Conservation (phyloP, 1,140 invertebrate genomes). For the Neodiprion pinetum region DNA sequence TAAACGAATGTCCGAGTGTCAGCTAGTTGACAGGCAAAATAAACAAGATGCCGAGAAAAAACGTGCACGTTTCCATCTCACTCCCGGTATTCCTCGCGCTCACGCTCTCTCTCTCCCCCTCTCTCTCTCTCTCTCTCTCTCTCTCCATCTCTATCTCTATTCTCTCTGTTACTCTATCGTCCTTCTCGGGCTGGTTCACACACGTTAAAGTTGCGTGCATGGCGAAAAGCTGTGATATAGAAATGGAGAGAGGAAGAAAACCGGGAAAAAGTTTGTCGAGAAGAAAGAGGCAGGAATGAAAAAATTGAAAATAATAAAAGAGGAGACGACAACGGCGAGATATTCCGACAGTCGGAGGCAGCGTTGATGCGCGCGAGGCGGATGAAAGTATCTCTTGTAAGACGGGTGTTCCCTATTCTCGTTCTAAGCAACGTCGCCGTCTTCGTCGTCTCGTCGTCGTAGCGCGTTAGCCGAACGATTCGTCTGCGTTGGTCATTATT, state of each 20-base stretch:
- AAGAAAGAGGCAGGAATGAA: background rate
- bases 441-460: background rate
- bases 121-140: too few relatives aligned
- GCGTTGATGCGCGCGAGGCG: background rate
- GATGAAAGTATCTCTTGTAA: background rate
- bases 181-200: background rate
- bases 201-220: background rate
- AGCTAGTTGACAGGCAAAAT: constrained; percentile 61
- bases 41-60: constrained; percentile 55
- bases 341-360: background rate
- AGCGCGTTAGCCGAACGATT: background rate
- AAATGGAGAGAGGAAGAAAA: background rate
- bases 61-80: background rate
- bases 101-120: constrained; percentile 25
- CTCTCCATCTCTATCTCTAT: too few relatives aligned
- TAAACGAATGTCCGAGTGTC: constrained; percentile 63
- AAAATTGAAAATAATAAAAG: background rate
- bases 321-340: background rate
- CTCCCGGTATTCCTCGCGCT: constrained; percentile 17
- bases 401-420: background rate
- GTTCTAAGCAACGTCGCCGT: background rate
- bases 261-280: background rate
- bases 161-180: constrained; percentile 13
- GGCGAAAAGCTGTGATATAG: background rate
- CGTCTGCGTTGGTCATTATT: background rate